Base-by-base conservation (phyloP, 1,140 invertebrate genomes). In the Vanessa atalanta region DNA sequence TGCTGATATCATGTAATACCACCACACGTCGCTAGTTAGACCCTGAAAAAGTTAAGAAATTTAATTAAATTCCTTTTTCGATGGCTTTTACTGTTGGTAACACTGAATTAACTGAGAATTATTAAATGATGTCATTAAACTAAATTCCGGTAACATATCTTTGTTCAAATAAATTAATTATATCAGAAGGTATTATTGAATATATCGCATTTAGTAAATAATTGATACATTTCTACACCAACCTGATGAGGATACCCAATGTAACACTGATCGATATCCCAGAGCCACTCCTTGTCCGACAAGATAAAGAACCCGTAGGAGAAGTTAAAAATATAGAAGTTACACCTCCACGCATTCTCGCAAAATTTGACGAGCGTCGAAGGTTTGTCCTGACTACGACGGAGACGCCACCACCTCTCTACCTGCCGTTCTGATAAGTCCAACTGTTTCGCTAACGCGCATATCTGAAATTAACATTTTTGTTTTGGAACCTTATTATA, bases 1-100 rank as follows among this genome's bases (percentile, higher is more conserved):
- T 82, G 98, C 95, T 26, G 98, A 98, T 71, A 98, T 94, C 95
- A 99, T 98, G 93, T 99, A 99, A 90, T 99, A 99, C 97, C 97
- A 99, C 97, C 98, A 97, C 11, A 97, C 92, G 84, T 97, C 97
- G 66, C 77, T 91, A 3, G 94, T 94, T 11, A 97, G 90, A 13
- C 95, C 94, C 94, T 97, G 94, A 73, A 88, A 90, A 65, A n/a
- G 47, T 23, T 11, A 47, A 31, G 61, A 11, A 51, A 48, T 20
- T n/a, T 65, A 11, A 57, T 26, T 72, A 43, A 1, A 43, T 8
- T 43, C 9, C 2, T 43, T 0, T 8, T 43, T 9, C 37, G 9
- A 2, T 0, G 8, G 8, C 8, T 43, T 43, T 43, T 7, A 43
- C 3, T 9, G 37, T 9, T 43, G 37, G 37, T 31, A 31, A 31